These are phyloP conservation scores for Hyperoplus immaculatus DNA, from an alignment of 2,797 vertebrate species.

Conservation along the genomic window DNA sequence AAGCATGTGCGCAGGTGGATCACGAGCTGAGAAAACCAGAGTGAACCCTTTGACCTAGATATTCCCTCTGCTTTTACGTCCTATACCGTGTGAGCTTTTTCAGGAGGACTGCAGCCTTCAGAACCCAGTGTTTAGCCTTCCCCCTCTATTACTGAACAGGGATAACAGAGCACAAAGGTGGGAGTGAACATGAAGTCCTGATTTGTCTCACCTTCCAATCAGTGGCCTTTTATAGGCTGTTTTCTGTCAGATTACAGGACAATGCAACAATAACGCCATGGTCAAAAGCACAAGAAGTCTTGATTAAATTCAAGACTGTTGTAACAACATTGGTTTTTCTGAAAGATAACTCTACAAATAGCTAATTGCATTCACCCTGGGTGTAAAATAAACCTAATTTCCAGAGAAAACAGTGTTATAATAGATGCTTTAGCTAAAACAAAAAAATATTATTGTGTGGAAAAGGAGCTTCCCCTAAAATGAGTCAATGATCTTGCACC, in stretches of 20 bases:
- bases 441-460: neutral
- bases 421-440: slow-evolving; percentile 2
- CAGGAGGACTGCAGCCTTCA: neutral
- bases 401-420: slow-evolving; percentile 33
- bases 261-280: neutral
- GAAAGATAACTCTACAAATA: slow-evolving; percentile 26
- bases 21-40: slow-evolving; percentile 24
- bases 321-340: slow-evolving; percentile 47
- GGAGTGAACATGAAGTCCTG: slow-evolving; percentile 9
- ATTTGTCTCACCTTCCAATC: slow-evolving; percentile 50
- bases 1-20: slow-evolving; percentile 16
- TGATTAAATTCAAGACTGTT: slow-evolving; percentile 5
- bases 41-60: slow-evolving; percentile 38
- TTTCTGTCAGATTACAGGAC: slow-evolving; percentile 43
- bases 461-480: neutral
- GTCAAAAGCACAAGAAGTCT: slow-evolving; percentile 56
- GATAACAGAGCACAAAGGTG: slow-evolving; percentile 21
- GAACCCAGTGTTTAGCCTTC: slow-evolving; percentile 1
- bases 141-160: neutral
- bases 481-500: slow-evolving; percentile 8
- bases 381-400: slow-evolving; percentile 36
- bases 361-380: neutral
- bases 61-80: slow-evolving; percentile 17
- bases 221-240: slow-evolving; percentile 35
- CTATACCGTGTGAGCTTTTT: neutral